These are phyloP conservation scores for Drosophila engyochracea DNA, from an alignment of 2,888 invertebrate species.

Conservation along the genomic window DNA sequence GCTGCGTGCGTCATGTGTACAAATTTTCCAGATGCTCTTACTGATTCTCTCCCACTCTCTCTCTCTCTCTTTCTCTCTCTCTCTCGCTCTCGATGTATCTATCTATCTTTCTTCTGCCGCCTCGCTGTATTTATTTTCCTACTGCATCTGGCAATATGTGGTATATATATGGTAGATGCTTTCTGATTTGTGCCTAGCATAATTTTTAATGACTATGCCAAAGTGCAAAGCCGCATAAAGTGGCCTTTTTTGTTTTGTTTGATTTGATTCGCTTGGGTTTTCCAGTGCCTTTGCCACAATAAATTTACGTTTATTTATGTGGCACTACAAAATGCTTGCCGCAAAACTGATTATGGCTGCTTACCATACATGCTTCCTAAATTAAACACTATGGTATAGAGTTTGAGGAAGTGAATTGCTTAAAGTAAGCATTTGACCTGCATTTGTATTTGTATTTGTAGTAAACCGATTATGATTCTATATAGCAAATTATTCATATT, in stretches of 20 bases:
- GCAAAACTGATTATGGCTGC: conserved; percentile 33
- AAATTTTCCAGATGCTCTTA: conserved; percentile 75
- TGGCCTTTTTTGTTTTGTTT: conserved; percentile 50
- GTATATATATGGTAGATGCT: conserved; percentile 15
- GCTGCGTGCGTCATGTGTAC: conserved; percentile 74
- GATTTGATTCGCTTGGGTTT: conserved; percentile 5
- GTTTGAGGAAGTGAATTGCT: conserved; percentile 21
- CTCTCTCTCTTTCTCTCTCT: conserved; percentile 1
- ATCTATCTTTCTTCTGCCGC: background rate
- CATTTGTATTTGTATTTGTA: background rate
- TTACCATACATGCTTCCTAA: conserved; percentile 17
- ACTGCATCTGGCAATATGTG: conserved; percentile 41
- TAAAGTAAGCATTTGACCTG: background rate
- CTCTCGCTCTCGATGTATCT: background rate
- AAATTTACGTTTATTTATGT: conserved; percentile 72
- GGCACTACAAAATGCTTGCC: conserved; percentile 56
- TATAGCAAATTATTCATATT: background rate
- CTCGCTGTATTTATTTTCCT: conserved; percentile 27
- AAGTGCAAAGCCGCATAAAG: conserved; percentile 74
- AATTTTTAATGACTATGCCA: conserved; percentile 69
- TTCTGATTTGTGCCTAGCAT: conserved; percentile 56
- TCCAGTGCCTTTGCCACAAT: conserved; percentile 43
- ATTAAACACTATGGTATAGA: conserved; percentile 9
- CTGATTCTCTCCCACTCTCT: background rate
- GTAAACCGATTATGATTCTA: background rate